A percentile compares a stretch with the other conserved stretches of the same genome.
These are phyloP conservation scores for Microvelia longipes DNA, from an alignment of 1,140 invertebrate species.

Conservation along the genomic window DNA sequence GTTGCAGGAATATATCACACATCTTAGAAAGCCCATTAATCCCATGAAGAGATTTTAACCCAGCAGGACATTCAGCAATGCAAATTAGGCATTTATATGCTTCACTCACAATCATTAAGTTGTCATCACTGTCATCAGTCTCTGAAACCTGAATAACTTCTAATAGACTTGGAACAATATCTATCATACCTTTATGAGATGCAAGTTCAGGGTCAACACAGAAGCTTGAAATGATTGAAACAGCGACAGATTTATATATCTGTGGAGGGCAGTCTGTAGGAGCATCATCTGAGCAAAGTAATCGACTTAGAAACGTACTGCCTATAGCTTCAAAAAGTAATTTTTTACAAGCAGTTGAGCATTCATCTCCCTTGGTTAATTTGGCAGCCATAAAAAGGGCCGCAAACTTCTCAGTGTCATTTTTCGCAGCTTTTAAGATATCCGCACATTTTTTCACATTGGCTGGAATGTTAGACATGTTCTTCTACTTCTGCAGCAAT, in stretches of 20 bases:
- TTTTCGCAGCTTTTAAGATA: conserved; percentile 56
- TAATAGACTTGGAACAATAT: conserved; percentile 59
- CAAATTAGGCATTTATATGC: conserved; percentile 67
- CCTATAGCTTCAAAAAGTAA: conserved; percentile 77
- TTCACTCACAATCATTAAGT: conserved; percentile 73
- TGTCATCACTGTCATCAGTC: conserved; percentile 53
- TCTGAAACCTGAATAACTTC: conserved; percentile 65
- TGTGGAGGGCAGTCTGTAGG: conserved; percentile 68
- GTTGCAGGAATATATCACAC: conserved; percentile 66
- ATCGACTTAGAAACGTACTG: conserved; percentile 61
- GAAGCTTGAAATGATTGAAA: conserved; percentile 69
- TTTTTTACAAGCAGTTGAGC: conserved; percentile 49
- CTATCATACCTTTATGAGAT: conserved; percentile 62
- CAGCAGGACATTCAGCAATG: conserved; percentile 53
- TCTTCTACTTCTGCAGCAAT: too few relatives aligned
- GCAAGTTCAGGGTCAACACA: conserved; percentile 61
- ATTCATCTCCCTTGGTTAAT: conserved; percentile 62
- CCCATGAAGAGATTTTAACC: conserved; percentile 56
- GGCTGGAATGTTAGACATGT: conserved; percentile 51
- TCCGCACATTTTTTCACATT: conserved; percentile 63
- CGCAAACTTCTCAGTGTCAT: conserved; percentile 81
- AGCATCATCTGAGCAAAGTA: conserved; percentile 46
- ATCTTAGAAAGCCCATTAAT: conserved; percentile 61
- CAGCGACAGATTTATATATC: conserved; percentile 75
- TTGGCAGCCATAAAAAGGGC: conserved; percentile 81